Evolutionary conservation across 2,113 vertebrate species (phyloP).

Genomic region (Hemiprocne comata): DNA sequence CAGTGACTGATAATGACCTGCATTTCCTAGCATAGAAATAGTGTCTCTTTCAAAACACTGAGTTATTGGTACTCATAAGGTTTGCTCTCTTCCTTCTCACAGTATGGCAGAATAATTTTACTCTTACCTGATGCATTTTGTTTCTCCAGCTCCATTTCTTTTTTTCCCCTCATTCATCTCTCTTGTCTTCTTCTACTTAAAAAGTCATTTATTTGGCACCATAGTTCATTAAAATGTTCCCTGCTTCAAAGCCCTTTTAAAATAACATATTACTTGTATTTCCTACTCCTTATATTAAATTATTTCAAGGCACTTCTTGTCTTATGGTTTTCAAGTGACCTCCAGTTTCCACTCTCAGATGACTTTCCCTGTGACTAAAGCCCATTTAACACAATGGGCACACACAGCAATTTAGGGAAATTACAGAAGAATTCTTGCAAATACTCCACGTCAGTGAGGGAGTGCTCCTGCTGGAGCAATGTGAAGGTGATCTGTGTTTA

Average conservation of each 20-base stretch:
- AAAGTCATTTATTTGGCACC: constrained; percentile 21
- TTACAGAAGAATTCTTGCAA: constrained; percentile 24
- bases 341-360: background rate
- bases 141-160: constrained; percentile 18
- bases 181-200: constrained; percentile 9
- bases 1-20: constrained; percentile 45
- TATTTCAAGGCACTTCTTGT: constrained; percentile 38
- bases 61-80: constrained; percentile 51
- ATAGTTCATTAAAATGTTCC: constrained; percentile 22
- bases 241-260: constrained; percentile 34
- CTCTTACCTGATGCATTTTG: constrained; percentile 16
- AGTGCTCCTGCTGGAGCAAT: background rate
- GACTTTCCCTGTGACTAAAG: background rate
- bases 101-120: constrained; percentile 39
- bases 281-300: constrained; percentile 12
- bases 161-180: background rate
- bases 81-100: constrained; percentile 53
- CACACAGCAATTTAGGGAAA: background rate
- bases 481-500: constrained; percentile 1
- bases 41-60: constrained; percentile 24
- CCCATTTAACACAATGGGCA: background rate
- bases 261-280: constrained; percentile 38
- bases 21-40: constrained; percentile 58
- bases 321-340: constrained; percentile 10
- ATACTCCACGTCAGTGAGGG: background rate